phyloP scores from a whole-genome alignment of 1,140 invertebrate genomes.

The Rhysida immarginata region DNA sequence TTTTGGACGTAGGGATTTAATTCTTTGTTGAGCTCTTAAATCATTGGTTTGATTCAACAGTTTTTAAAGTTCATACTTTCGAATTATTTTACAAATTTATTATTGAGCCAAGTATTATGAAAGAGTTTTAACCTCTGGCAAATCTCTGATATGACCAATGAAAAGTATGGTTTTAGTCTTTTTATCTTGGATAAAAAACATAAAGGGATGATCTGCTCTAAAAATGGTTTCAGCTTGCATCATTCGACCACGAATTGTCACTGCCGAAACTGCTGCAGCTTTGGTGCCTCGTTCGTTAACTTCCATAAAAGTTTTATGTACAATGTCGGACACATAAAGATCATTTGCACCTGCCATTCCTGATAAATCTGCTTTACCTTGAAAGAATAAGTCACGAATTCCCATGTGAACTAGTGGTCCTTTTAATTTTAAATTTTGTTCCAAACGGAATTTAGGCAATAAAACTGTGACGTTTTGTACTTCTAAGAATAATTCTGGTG shows the following conservation, averaged over 20 bases:
- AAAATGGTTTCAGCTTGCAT: slow-evolving; percentile 27
- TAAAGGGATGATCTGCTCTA: slow-evolving; percentile 52
- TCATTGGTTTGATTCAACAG: too few species aligned
- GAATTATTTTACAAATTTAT: too few species aligned
- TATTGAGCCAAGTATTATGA: too few species aligned
- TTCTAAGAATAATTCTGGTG: not conserved
- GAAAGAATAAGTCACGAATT: slow-evolving; percentile 48
- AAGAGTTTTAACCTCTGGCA: not conserved
- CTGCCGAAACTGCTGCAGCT: slow-evolving; percentile 53
- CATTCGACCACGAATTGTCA: slow-evolving; percentile 17
- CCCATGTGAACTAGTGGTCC: slow-evolving; percentile 45
- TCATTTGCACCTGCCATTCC: slow-evolving; percentile 37
- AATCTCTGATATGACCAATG: slow-evolving; percentile 26
- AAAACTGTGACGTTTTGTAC: slow-evolving; percentile 7
- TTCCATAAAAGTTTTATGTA: slow-evolving; percentile 68
- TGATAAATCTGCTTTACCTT: slow-evolving; percentile 40
- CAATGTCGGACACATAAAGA: slow-evolving; percentile 41
- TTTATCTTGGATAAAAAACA: slow-evolving; percentile 54
- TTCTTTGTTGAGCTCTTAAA: too few species aligned
- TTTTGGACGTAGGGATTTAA: too few species aligned
- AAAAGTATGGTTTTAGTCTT: slow-evolving; percentile 22
- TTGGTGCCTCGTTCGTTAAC: slow-evolving; percentile 66
- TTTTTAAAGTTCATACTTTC: too few species aligned
- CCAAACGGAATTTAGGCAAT: slow-evolving; percentile 62
- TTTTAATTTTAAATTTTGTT: slow-evolving; percentile 45